Base-by-base conservation (phyloP, 2,797 vertebrate species). In the Cynopterus sphinx region DNA sequence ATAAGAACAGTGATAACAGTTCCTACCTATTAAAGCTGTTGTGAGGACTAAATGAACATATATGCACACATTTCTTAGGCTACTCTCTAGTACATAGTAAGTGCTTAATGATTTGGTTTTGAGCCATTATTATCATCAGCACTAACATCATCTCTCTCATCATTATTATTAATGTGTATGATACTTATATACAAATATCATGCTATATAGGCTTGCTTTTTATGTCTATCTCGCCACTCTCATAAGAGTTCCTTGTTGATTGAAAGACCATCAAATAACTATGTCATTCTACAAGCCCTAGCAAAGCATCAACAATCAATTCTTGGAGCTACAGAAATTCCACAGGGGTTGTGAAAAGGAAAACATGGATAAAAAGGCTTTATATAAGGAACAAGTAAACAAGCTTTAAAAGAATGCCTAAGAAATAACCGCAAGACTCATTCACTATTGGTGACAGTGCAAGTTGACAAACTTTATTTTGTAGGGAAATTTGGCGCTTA, bases 361-460 rank as follows among this genome's bases (percentile, higher is more conserved):
- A 96, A 91, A 95, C 68, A 65, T 31, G 24, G 21, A 85, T 12
- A 16, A 68, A 87, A 78, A 51, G 36, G 36, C 82, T 36, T 4
- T 73, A 59, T 67, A 51, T 74, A 84, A 36, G 31, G 90, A 95
- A 88, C 71, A 84, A 84, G 65, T 79, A 87, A 93, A 96, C 63
- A 94, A 93, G 9, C 70, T 73, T 26, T 0, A 43, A 49, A 55
- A 87, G 70, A 79, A 91, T 82, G 70, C 41, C 21, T 71, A 65
- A 90, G 39, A 36, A 61, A 70, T 39, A 91, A 43, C 28, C n/a
- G 55, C 39, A 65, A 88, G 70, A 83, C 55, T 71, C 83, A 55
- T 17, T 81, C 55, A 79, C 43, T 19, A 28, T 0, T 9, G 15
- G 43, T 1, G 13, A 68, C 36, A 63, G 24, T 33, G 17, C 41